A percentile compares a stretch with the other conserved stretches of the same genome.
phyloP scores from a whole-genome alignment of 2,113 vertebrate species.

The Lophura nycthemera region DNA sequence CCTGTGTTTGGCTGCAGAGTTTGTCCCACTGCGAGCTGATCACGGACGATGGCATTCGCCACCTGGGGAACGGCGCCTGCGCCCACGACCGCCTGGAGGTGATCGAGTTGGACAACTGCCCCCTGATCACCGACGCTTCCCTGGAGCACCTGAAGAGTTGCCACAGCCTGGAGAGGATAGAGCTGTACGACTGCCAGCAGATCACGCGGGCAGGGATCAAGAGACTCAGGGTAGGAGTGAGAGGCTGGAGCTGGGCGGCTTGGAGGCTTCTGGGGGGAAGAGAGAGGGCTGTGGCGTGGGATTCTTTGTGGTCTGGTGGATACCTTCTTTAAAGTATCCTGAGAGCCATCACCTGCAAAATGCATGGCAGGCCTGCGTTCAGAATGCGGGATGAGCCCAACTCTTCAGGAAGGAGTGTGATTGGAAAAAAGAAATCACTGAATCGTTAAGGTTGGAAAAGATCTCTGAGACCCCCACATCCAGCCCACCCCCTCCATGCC shows the following conservation, averaged over 20 bases:
- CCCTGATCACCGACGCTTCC: slow-evolving; percentile 96
- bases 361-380: too few species aligned
- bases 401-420: too few species aligned
- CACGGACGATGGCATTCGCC: slow-evolving; percentile 96
- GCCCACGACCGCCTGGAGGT: slow-evolving; percentile 96
- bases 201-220: slow-evolving; percentile 98
- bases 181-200: slow-evolving; percentile 99
- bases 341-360: background rate
- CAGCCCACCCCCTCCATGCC: too few species aligned
- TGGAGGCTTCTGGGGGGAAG: too few species aligned
- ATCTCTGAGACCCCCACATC: too few species aligned
- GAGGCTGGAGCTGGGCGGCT: too few species aligned
- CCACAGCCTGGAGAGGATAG: slow-evolving; percentile 96
- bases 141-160: slow-evolving; percentile 98
- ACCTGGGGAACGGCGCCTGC: slow-evolving; percentile 95
- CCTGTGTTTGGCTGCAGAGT: slow-evolving; percentile 78
- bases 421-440: too few species aligned
- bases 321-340: too few species aligned
- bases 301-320: background rate
- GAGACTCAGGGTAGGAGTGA: slow-evolving; percentile 90
- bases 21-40: slow-evolving; percentile 98
- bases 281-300: too few species aligned
- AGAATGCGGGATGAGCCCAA: too few species aligned
- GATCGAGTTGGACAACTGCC: slow-evolving; percentile 98
- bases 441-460: too few species aligned